phyloP scores from a whole-genome alignment of 2,113 vertebrate genomes.

The Hylia prasina region DNA sequence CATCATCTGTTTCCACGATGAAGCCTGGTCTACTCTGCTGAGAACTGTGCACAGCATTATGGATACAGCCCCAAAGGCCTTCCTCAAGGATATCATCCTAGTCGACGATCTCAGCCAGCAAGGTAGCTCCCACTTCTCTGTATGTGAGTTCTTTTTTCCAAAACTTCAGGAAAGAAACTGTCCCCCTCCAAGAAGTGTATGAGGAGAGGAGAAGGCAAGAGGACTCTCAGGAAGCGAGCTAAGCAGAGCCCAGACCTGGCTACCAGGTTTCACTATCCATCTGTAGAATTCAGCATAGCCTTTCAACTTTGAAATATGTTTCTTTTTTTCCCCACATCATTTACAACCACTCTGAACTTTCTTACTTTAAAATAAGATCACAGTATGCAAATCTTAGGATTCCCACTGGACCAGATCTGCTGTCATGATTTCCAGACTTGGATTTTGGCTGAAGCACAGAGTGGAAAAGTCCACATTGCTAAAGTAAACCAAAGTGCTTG shows the following conservation, averaged over 20 bases:
- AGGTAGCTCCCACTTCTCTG: slow-evolving; percentile 63
- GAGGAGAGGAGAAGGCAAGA: neutral
- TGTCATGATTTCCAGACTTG: neutral
- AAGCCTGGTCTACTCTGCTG: slow-evolving; percentile 85
- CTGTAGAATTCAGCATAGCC: neutral
- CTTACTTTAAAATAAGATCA: neutral
- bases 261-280: neutral
- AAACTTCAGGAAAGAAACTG: neutral
- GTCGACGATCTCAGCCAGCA: slow-evolving; percentile 85
- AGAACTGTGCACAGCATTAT: slow-evolving; percentile 86
- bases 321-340: neutral
- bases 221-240: neutral
- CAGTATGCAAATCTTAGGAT: neutral
- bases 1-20: slow-evolving; percentile 85
- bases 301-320: neutral
- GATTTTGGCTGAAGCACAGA: neutral
- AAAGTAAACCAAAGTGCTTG: neutral
- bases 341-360: neutral
- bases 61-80: slow-evolving; percentile 72
- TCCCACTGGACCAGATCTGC: neutral
- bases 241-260: neutral
- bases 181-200: neutral
- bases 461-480: neutral
- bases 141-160: neutral
- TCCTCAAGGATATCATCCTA: slow-evolving; percentile 83